These are phyloP conservation scores for Argya squamiceps DNA, from an alignment of 2,797 vertebrate species.

Conservation along the genomic window DNA sequence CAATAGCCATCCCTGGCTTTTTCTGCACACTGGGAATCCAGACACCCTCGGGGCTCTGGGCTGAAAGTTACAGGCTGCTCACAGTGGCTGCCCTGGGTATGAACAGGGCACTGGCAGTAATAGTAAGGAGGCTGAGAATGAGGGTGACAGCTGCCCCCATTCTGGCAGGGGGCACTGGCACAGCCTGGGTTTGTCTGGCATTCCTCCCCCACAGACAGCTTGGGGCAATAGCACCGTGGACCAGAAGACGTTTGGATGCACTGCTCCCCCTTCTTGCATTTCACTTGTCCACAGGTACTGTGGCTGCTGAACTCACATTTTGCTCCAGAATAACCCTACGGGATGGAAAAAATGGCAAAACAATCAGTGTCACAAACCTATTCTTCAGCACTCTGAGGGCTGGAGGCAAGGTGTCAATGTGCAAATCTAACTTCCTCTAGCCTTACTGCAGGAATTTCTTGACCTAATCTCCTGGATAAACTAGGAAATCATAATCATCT, in stretches of 20 bases:
- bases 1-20: conserved; percentile 83
- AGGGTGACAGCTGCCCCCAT: conserved; percentile 85
- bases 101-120: conserved; percentile 80
- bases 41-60: conserved; percentile 64
- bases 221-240: conserved; percentile 81
- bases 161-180: conserved; percentile 78
- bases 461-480: neutral
- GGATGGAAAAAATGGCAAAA: neutral
- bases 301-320: conserved; percentile 84
- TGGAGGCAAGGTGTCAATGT: neutral
- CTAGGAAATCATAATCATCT: neutral
- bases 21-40: conserved; percentile 73
- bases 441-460: neutral
- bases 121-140: conserved; percentile 76
- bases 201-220: conserved; percentile 78
- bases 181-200: conserved; percentile 81
- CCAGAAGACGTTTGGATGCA: conserved; percentile 78
- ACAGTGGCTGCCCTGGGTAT: conserved; percentile 81
- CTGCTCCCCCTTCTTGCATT: conserved; percentile 84
- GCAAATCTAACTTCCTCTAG: neutral
- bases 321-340: conserved; percentile 85
- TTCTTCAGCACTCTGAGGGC: neutral
- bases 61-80: conserved; percentile 23
- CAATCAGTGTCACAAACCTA: neutral
- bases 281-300: conserved; percentile 83